These are phyloP conservation scores for Chrysemys picta DNA, from an alignment of 2,113 vertebrate species.

Conservation along the genomic window DNA sequence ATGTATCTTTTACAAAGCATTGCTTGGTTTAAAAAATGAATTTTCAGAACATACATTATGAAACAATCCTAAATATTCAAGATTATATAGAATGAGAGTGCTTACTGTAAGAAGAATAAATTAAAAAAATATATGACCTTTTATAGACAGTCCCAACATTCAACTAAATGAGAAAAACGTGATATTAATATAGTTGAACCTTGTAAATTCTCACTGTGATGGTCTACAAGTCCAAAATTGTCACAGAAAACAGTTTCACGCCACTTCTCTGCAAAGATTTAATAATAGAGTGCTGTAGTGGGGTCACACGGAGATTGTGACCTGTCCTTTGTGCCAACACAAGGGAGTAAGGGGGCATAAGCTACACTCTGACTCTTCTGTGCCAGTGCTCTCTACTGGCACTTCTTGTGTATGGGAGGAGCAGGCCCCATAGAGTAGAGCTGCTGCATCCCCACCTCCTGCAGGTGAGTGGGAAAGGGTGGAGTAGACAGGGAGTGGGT, in stretches of 20 bases:
- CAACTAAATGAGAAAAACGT: not conserved
- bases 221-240: not conserved
- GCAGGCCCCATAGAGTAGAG: not conserved
- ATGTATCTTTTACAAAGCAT: not conserved
- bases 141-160: not conserved
- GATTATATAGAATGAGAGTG: not conserved
- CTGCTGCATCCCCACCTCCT: not conserved
- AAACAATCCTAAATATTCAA: not conserved
- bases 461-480: not conserved
- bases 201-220: not conserved
- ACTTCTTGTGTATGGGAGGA: not conserved
- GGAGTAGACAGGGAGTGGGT: not conserved
- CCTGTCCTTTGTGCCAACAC: not conserved
- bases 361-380: not conserved
- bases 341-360: not conserved
- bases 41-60: not conserved
- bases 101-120: not conserved
- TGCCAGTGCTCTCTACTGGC: rapidly evolving
- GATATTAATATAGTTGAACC: not conserved
- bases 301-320: not conserved
- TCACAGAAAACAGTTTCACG: not conserved
- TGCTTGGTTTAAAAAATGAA: not conserved
- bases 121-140: not conserved
- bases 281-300: not conserved
- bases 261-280: not conserved